Evolutionary conservation across 2,797 vertebrate species (phyloP), one percentile per base, ranked within the genome.

Genomic region (Calcarius lapponicus): DNA sequence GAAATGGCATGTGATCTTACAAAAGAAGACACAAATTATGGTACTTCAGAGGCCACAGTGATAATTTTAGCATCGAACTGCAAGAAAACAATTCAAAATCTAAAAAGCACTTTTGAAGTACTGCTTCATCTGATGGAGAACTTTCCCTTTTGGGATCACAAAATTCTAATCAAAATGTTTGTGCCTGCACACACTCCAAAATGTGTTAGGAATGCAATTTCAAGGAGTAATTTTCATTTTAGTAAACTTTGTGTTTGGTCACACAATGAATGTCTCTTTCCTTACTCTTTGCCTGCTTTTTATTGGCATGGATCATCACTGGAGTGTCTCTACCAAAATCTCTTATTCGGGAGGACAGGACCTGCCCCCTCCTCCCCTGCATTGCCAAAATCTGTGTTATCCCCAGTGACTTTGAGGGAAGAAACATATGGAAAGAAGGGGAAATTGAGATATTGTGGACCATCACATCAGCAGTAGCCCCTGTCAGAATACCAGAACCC

Each of bases 261-360:
- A 60, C 31, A 34, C 10, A 66, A 42, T 9, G 66, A 50, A 36
- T 0, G 2, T 24, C 15, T 66, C n/a, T 48, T 56, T 36, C 53
- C 29, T 86, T 85, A n/a, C 11, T 48, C 40, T 86, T 76, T 67
- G 25, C 6, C 45, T 0, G 0, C 2, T 29, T 85, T 88, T 78
- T 86, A 10, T 62, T 80, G 42, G 6, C 0, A 0, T 40, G 66
- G 29, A 25, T 38, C 20, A 26, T 11, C 60, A 48, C 16, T 62
- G 18, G 12, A 51, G 19, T 21, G 14, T 6, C 6, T 66, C 13
- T 76, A 45, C 17, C 26, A 92, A 69, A 67, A 50, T 64, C 26
- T 65, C 3, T 28, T 36, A 58, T 21, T 64, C 17, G 40, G 8
- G 28, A 48, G 8, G 67, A n/a, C 13, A 85, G 26, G 9, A 70